phyloP scores from a whole-genome alignment of 1,140 invertebrate species.

The Centruroides sculpturatus region DNA sequence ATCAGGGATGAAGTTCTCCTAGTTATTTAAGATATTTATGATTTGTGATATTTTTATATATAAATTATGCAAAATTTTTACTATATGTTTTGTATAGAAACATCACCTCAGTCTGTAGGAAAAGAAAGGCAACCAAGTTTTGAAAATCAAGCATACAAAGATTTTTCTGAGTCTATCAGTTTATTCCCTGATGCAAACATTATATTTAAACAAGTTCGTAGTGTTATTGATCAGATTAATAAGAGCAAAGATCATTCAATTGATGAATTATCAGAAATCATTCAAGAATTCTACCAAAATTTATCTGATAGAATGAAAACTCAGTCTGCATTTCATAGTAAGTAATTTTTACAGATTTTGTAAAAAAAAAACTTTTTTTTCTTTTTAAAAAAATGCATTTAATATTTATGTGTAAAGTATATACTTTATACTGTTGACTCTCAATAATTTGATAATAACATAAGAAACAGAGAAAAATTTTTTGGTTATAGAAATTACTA shows the following conservation, averaged over 20 bases:
- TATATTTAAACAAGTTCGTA: slow-evolving; percentile 46
- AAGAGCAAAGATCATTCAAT: slow-evolving; percentile 45
- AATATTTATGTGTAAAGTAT: too few species aligned
- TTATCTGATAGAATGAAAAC: slow-evolving; percentile 58
- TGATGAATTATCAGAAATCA: slow-evolving; percentile 74
- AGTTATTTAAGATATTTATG: too few species aligned
- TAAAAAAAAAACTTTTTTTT: too few species aligned
- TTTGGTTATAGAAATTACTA: too few species aligned
- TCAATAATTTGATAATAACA: too few species aligned
- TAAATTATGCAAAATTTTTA: too few species aligned
- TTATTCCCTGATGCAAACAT: slow-evolving; percentile 41
- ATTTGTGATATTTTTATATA: too few species aligned
- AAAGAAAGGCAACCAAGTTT: slow-evolving; percentile 21
- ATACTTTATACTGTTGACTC: too few species aligned
- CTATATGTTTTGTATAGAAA: too few species aligned
- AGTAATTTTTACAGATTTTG: not conserved
- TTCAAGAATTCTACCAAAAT: slow-evolving; percentile 79
- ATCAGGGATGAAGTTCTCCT: too few species aligned
- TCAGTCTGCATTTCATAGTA: slow-evolving; percentile 51
- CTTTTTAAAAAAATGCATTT: too few species aligned
- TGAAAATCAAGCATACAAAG: slow-evolving; percentile 28
- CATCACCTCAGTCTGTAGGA: slow-evolving; percentile 10
- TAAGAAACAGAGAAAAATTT: too few species aligned
- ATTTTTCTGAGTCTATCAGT: slow-evolving; percentile 19
- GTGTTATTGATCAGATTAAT: slow-evolving; percentile 48